Base-by-base conservation (phyloP, 2,113 vertebrate species). In the Chaetodon trifascialis region DNA sequence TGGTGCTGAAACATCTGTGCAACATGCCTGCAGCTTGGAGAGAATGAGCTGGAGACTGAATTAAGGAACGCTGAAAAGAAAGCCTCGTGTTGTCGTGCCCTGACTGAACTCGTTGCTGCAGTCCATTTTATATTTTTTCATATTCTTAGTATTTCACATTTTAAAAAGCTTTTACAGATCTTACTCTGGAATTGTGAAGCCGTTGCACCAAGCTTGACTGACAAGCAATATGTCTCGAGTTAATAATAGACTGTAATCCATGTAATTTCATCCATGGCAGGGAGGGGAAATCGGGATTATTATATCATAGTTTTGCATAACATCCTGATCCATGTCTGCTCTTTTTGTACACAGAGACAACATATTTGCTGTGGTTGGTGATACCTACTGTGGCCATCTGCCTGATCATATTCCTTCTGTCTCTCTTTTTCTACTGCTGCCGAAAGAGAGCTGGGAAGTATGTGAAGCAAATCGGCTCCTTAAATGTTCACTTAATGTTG, bases 391-490 rank as follows among this genome's bases (percentile, higher is more conserved):
- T 82, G 7, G 73, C 55, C 11, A 40, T 91, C 66, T 90, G 83
- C 64, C 11, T 92, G 44, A 10, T 62, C 25, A 15, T 90, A 42
- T 70, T 84, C 52, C 51, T 92, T 14, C 21, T 88, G 30, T 74
- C 75, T 23, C 59, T 93, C 52, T 38, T 89, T 15, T 47, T 90
- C 44, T 91, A 17, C 77, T 91, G 75, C 80, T 90, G 76, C 49
- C 52, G 85, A 66, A 93, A 63, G 62, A 93, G 79, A 86, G 47
- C 79, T 14, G 68, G 46, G 73, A 91, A 82, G 94, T 95, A 92
- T 12, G 91, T 80, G 62, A 73, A 42, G 16, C n/a, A 55, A 66
- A 21, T 64, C 21, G 15, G 0, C 19, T 17, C 2, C 23, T 67
- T 54, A 2, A 74, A 51, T 11, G 1, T 56, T 73, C 6, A 1